Percentiles rank a stretch among this genome's conserved stretches.
phyloP scores from a whole-genome alignment of 2,113 vertebrate genomes.

The Actenoides hombroni region DNA sequence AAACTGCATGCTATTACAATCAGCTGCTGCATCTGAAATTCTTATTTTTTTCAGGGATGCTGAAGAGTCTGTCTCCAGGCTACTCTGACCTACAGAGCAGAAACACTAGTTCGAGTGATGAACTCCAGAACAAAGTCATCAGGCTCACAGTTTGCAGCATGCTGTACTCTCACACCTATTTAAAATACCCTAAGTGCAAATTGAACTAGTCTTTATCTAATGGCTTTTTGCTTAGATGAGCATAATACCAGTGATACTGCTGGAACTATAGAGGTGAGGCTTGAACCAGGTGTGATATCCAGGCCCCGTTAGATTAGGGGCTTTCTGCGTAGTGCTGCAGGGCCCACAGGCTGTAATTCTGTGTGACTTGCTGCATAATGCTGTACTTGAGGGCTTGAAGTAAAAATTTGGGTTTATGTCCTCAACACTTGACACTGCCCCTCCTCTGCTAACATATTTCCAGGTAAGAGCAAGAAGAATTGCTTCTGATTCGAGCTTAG shows the following conservation, averaged over 20 bases:
- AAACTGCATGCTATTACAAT: background rate
- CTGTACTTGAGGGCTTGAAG: background rate
- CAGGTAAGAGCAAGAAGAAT: background rate
- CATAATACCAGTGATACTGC: background rate
- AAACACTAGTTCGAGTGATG: background rate
- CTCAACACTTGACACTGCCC: background rate
- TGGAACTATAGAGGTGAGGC: background rate
- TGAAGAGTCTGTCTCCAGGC: background rate
- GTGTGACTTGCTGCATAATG: background rate
- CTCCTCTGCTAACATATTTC: background rate
- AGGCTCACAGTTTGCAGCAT: background rate
- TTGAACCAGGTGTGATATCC: background rate
- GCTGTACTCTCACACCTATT: background rate
- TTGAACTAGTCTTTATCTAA: background rate
- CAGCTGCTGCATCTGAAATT: background rate
- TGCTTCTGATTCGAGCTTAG: background rate
- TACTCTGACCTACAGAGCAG: background rate
- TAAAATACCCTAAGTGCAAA: background rate
- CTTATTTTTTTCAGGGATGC: background rate
- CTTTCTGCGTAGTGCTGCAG: background rate
- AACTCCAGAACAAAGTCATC: background rate
- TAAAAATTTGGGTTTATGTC: background rate
- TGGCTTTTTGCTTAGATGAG: background rate
- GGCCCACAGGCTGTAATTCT: too few species aligned
- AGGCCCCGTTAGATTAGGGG: background rate